These are phyloP conservation scores for Druceiella hillmani DNA, from an alignment of 2,888 invertebrate genomes.

Conservation along the genomic window DNA sequence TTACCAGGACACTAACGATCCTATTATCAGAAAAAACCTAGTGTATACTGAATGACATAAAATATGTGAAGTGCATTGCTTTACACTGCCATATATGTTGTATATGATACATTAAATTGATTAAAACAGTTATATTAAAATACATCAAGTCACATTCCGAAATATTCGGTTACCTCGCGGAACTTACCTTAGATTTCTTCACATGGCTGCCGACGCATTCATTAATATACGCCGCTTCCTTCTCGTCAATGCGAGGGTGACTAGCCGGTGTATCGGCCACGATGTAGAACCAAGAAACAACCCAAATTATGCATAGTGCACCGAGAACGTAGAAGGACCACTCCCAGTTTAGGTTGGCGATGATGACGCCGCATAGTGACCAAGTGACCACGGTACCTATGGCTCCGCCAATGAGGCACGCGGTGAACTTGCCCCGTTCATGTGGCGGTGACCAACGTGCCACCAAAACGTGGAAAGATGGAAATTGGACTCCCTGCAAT, in stretches of 20 bases:
- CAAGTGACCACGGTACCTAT: constrained; percentile 55
- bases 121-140: too few relatives aligned
- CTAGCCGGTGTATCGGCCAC: constrained; percentile 49
- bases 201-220: constrained; percentile 37
- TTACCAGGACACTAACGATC: too few relatives aligned
- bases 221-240: constrained; percentile 48
- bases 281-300: constrained; percentile 41
- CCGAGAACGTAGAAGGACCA: constrained; percentile 53
- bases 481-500: constrained; percentile 43
- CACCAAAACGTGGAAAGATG: constrained; percentile 47
- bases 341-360: constrained; percentile 50
- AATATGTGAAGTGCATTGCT: too few relatives aligned
- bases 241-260: constrained; percentile 45
- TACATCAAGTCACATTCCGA: too few relatives aligned
- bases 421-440: constrained; percentile 56
- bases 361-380: constrained; percentile 48
- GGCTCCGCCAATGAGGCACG: constrained; percentile 54
- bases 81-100: too few relatives aligned
- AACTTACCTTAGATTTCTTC: constrained; percentile 34
- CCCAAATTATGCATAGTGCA: constrained; percentile 37
- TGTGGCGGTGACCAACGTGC: constrained; percentile 57
- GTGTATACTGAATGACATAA: too few relatives aligned
- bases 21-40: too few relatives aligned
- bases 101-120: too few relatives aligned
- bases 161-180: constrained; percentile 3